Evolutionary conservation across 2,113 vertebrate genomes (phyloP), one percentile per base, ranked within the genome.

Genomic region (Theristicus caerulescens): DNA sequence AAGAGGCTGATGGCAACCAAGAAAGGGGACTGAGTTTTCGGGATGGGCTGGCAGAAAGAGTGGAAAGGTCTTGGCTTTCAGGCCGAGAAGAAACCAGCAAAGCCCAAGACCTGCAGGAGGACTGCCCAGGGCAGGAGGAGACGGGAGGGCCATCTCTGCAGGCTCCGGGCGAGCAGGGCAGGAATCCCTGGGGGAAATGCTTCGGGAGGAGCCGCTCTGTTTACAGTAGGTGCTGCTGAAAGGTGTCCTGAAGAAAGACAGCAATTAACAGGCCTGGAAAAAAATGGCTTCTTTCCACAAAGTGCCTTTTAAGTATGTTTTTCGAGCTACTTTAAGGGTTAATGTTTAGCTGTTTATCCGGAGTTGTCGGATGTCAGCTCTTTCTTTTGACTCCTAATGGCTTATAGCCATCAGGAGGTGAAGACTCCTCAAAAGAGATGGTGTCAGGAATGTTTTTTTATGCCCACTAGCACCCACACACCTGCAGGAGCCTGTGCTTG

Each of bases 361-460:
- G 95, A 89, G 71, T 88, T 96, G 96, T 97, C 96, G 95, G 97
- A 96, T 97, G 97, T 98, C 97, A 96, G 93, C 91, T 78, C 80
- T 97, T 96, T 96, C 88, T 86, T 97, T 97, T 96, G 97, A 96
- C 95, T 97, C 95, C 94, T 96, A 97, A 96, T 86, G 97, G 97
- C 97, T 97, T 88, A 51, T 38, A 94, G 83, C 51, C 96, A 92
- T 93, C 95, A 95, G 94, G 96, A 97, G 94, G 96, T 94, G 95
- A 96, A 88, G 94, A 5, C 86, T 94, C 78, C 91, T 96, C 91
- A 94, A 95, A 97, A 88, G 97, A 94, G 94, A 78, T 92, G 94
- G 92, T 96, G 97, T 97, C 96, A 98, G 98, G 98, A 98, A 98
- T 98, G 98, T 97, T 96, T 84, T 97, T 69, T 29, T 90, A 92